These are phyloP conservation scores for Mugil cephalus DNA, from an alignment of 2,113 vertebrate genomes.

Conservation along the genomic window DNA sequence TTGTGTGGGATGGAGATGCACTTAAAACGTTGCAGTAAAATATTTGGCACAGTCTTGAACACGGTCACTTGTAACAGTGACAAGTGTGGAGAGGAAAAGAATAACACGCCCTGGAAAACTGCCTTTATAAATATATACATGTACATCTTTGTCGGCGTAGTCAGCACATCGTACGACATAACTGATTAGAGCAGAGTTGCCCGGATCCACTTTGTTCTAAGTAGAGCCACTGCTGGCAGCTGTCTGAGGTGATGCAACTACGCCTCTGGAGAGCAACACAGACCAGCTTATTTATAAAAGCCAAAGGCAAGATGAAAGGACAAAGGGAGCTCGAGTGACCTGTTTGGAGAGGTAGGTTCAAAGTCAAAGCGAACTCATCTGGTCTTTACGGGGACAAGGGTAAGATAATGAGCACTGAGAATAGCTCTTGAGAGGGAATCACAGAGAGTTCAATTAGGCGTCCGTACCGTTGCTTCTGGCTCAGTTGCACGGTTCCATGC, in stretches of 20 bases:
- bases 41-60: conserved; percentile 8
- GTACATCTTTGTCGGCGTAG: conserved; percentile 18
- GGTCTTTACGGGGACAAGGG: conserved; percentile 71
- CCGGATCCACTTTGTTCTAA: conserved; percentile 60
- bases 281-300: conserved; percentile 70
- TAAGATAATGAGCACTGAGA: conserved; percentile 75
- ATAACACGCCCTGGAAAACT: conserved; percentile 14
- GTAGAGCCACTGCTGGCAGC: conserved; percentile 57
- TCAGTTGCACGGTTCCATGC: conserved; percentile 27
- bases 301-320: conserved; percentile 77
- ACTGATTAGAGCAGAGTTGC: conserved; percentile 62
- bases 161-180: conserved; percentile 38
- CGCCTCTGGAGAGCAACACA: conserved; percentile 59
- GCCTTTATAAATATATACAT: neutral
- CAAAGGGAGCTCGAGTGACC: conserved; percentile 68
- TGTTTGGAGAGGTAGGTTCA: conserved; percentile 73
- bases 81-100: neutral
- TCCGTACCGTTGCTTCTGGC: conserved; percentile 59
- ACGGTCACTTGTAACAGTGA: conserved; percentile 1
- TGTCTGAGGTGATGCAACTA: conserved; percentile 72
- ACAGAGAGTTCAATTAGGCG: conserved; percentile 76
- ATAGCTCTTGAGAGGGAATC: conserved; percentile 72
- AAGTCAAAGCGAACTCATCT: conserved; percentile 74
- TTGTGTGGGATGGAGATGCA: neutral
- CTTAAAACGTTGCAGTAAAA: conserved; percentile 3